Percentiles rank a stretch among this genome's conserved stretches.
These are phyloP conservation scores for Sarcophaga rosellei DNA, from an alignment of 2,888 invertebrate species.

Conservation along the genomic window DNA sequence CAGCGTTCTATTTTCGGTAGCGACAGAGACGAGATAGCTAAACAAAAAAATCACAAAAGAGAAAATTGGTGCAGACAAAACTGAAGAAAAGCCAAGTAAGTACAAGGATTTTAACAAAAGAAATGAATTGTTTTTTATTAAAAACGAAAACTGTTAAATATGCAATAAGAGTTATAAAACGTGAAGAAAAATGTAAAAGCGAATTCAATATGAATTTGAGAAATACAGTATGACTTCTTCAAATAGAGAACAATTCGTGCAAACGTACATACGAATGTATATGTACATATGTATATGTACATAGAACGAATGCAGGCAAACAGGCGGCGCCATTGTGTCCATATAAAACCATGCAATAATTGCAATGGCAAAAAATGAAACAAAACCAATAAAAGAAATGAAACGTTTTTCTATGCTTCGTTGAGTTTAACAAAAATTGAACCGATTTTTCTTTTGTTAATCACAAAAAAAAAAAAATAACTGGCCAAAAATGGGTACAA, in stretches of 20 bases:
- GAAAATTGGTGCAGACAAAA: constrained; percentile 56
- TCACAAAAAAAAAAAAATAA: neutral
- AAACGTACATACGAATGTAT: neutral
- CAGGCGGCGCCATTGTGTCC: constrained; percentile 63
- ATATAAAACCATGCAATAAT: constrained; percentile 48
- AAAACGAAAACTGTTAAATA: constrained; percentile 22
- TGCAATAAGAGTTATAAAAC: neutral
- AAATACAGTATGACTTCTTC: constrained; percentile 30
- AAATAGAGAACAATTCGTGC: constrained; percentile 10
- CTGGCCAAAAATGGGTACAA: neutral
- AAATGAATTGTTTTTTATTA: constrained; percentile 8
- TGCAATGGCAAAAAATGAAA: constrained; percentile 50
- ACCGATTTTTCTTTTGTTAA: constrained; percentile 11
- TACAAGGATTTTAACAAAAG: constrained; percentile 25
- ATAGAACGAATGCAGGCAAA: constrained; percentile 33
- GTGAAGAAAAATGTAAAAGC: neutral
- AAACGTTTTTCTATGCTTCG: constrained; percentile 36
- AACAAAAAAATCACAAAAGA: constrained; percentile 47
- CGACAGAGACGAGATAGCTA: constrained; percentile 31
- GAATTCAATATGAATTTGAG: constrained; percentile 25
- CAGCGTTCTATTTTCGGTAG: neutral
- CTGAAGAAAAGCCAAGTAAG: constrained; percentile 45
- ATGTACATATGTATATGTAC: constrained; percentile 1
- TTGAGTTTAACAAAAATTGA: constrained; percentile 24
- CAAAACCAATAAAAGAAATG: constrained; percentile 25